phyloP scores from a whole-genome alignment of 2,113 vertebrate species.

The Indicator maculatus region DNA sequence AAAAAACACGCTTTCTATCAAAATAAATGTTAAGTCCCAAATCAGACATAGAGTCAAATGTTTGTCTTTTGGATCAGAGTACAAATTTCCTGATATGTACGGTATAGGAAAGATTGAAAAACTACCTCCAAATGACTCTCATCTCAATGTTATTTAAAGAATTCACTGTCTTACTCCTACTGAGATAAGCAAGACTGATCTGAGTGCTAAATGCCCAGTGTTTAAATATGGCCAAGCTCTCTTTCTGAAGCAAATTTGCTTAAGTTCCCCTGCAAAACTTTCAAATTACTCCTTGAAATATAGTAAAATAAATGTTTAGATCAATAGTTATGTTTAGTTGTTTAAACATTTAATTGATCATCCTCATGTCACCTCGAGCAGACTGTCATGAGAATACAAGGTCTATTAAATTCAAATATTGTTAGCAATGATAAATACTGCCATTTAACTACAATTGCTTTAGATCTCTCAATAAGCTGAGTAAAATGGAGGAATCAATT shows the following conservation, averaged over 20 bases:
- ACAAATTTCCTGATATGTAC: background rate
- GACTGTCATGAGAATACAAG: background rate
- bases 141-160: background rate
- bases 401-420: constrained; percentile 32
- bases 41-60: background rate
- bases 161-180: background rate
- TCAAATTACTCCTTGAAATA: constrained; percentile 13
- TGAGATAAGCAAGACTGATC: background rate
- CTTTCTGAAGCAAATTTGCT: background rate
- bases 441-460: constrained; percentile 31
- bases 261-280: background rate
- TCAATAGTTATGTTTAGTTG: background rate
- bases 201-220: background rate
- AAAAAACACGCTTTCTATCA: background rate
- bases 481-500: constrained; percentile 45
- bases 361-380: background rate
- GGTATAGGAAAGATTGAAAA: background rate
- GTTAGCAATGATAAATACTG: constrained; percentile 30
- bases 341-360: constrained; percentile 31
- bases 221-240: background rate
- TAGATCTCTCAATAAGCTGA: constrained; percentile 12
- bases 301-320: background rate
- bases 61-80: background rate
- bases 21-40: background rate
- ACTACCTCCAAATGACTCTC: background rate